Conservation (phyloP, 1,140 invertebrate genomes). For the Sogatella furcifera region DNA sequence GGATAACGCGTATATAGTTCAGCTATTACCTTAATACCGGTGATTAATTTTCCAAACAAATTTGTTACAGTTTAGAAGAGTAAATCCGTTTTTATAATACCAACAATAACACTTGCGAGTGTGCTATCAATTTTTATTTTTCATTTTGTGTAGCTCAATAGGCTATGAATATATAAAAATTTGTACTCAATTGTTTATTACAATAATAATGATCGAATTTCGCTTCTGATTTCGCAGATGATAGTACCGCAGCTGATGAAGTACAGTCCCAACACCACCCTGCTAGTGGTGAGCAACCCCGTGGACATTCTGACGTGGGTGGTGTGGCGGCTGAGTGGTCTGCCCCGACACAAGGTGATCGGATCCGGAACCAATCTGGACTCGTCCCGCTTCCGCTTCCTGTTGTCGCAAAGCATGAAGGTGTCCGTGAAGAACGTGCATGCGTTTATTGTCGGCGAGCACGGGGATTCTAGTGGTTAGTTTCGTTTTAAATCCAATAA, state of each 20-base stretch:
- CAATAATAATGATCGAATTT: too few relatives aligned
- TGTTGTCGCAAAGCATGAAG: slow-evolving; percentile 67
- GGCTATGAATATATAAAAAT: too few relatives aligned
- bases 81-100: too few relatives aligned
- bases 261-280: slow-evolving; percentile 73
- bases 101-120: too few relatives aligned
- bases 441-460: slow-evolving; percentile 83
- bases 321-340: slow-evolving; percentile 83
- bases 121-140: too few relatives aligned
- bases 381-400: slow-evolving; percentile 79
- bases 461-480: slow-evolving; percentile 67
- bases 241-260: slow-evolving; percentile 74
- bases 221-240: too few relatives aligned
- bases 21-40: too few relatives aligned
- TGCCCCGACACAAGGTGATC: slow-evolving; percentile 75
- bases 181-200: too few relatives aligned
- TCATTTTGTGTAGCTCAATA: too few relatives aligned
- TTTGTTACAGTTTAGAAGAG: too few relatives aligned
- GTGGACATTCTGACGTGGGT: slow-evolving; percentile 86
- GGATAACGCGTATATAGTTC: too few relatives aligned
- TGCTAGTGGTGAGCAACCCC: slow-evolving; percentile 85
- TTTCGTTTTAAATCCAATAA: background rate
- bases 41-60: too few relatives aligned
- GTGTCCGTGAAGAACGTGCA: slow-evolving; percentile 74
- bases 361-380: slow-evolving; percentile 87